phyloP scores from a whole-genome alignment of 2,797 vertebrate species.

The Pipistrellus pipistrellus region DNA sequence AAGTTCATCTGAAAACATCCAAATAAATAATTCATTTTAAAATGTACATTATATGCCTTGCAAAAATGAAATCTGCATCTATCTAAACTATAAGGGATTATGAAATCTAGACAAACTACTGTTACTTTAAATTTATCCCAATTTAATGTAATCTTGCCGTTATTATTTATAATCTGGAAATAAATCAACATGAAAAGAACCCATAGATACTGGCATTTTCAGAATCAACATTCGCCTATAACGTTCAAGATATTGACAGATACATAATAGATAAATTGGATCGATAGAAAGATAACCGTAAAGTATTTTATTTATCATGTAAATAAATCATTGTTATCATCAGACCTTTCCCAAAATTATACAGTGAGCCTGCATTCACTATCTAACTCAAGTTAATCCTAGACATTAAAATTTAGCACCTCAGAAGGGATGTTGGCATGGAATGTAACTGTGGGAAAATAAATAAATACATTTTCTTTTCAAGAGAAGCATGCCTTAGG shows the following conservation, averaged over 20 bases:
- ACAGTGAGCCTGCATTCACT: not conserved
- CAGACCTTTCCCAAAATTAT: constrained; percentile 50
- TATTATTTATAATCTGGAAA: constrained; percentile 56
- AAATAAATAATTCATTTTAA: constrained; percentile 53
- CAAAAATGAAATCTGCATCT: constrained; percentile 57
- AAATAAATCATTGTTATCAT: constrained; percentile 44
- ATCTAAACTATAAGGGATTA: constrained; percentile 34
- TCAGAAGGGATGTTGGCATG: not conserved
- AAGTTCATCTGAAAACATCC: constrained; percentile 49
- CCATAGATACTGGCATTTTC: not conserved
- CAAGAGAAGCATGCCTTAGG: not conserved
- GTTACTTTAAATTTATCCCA: constrained; percentile 2
- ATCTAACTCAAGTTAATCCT: constrained; percentile 24
- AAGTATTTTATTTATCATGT: constrained; percentile 24
- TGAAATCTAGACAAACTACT: constrained; percentile 60
- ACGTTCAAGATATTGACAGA: constrained; percentile 31
- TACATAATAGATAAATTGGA: not conserved
- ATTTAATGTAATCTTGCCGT: not conserved
- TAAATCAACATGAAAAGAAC: constrained; percentile 32
- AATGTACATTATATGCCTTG: not conserved
- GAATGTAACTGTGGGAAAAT: not conserved
- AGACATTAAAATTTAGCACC: not conserved
- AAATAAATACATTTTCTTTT: not conserved
- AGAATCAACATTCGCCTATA: not conserved
- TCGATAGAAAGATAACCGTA: not conserved